Percentiles rank a stretch among this genome's conserved stretches.
Evolutionary conservation across 2,113 vertebrate genomes (phyloP).

Genomic region (Phrynosoma platyrhinos): DNA sequence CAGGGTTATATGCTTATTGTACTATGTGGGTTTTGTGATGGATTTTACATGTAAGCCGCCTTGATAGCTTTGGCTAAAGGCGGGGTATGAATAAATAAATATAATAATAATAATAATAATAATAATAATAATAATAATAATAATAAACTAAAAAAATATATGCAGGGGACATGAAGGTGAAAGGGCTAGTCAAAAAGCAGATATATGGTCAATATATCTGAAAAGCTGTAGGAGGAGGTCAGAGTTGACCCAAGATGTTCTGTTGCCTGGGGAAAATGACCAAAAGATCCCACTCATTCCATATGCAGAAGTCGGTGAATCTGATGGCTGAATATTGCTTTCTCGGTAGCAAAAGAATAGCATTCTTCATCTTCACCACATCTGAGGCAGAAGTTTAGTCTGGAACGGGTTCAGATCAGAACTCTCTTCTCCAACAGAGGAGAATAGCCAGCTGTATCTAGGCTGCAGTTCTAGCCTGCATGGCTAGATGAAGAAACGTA

Average conservation of each 20-base stretch:
- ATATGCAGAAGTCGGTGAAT: background rate
- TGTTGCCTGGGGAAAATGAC: background rate
- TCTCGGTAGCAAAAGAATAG: background rate
- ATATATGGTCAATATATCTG: background rate
- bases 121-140: too few relatives aligned
- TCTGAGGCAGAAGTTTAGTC: background rate
- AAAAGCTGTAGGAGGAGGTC: background rate
- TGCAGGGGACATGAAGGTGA: background rate
- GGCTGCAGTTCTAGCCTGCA: background rate
- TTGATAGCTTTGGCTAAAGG: too few relatives aligned
- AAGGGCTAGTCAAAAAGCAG: background rate
- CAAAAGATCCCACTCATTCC: background rate
- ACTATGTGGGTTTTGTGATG: too few relatives aligned
- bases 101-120: too few relatives aligned
- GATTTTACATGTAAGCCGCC: too few relatives aligned
- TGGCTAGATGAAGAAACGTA: background rate
- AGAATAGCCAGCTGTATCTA: background rate
- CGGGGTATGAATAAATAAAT: too few relatives aligned
- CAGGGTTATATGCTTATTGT: too few relatives aligned
- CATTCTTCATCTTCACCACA: background rate
- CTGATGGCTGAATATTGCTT: background rate
- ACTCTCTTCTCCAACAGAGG: too few relatives aligned
- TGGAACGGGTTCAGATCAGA: too few relatives aligned
- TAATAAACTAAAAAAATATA: too few relatives aligned
- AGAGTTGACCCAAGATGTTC: background rate